phyloP scores from a whole-genome alignment of 2,888 invertebrate species.

The Melieria omissa region DNA sequence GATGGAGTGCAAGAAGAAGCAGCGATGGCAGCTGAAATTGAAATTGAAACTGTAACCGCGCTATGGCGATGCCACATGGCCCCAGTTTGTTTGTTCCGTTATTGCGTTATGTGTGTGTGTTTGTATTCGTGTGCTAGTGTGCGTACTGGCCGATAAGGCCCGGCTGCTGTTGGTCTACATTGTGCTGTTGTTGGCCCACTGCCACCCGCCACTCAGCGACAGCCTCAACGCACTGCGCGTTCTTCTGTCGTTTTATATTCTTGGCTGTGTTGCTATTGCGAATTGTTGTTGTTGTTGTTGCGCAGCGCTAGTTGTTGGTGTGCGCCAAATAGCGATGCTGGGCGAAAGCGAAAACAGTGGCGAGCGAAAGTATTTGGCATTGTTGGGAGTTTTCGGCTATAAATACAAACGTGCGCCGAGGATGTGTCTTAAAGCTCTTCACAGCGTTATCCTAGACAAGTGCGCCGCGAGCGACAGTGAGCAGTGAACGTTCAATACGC shows the following conservation, averaged over 20 bases:
- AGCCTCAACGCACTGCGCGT: slow-evolving; percentile 23
- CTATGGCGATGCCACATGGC: not conserved
- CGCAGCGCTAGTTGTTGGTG: slow-evolving; percentile 24
- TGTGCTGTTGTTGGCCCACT: not conserved
- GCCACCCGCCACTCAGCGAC: too few relatives aligned
- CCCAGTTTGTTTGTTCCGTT: slow-evolving; percentile 25
- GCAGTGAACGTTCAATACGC: not conserved
- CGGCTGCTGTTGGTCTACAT: slow-evolving; percentile 14
- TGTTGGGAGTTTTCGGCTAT: slow-evolving; percentile 52
- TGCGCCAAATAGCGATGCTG: not conserved
- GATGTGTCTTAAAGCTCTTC: slow-evolving; percentile 57
- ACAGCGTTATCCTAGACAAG: slow-evolving; percentile 60
- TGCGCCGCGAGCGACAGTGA: slow-evolving; percentile 48
- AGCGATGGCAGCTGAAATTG: not conserved
- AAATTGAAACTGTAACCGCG: not conserved
- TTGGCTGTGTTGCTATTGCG: slow-evolving; percentile 14
- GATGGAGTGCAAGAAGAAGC: not conserved
- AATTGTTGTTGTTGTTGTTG: slow-evolving; percentile 30
- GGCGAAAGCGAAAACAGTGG: slow-evolving; percentile 16
- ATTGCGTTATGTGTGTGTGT: slow-evolving; percentile 18
- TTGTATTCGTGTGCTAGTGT: slow-evolving; percentile 23
- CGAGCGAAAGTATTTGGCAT: slow-evolving; percentile 13
- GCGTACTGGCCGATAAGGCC: slow-evolving; percentile 5
- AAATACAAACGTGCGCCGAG: slow-evolving; percentile 62
- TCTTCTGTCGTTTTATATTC: slow-evolving; percentile 5